Percentiles rank a stretch among this genome's conserved stretches.
phyloP scores from a whole-genome alignment of 2,113 vertebrate species.

The Rattus rattus region DNA sequence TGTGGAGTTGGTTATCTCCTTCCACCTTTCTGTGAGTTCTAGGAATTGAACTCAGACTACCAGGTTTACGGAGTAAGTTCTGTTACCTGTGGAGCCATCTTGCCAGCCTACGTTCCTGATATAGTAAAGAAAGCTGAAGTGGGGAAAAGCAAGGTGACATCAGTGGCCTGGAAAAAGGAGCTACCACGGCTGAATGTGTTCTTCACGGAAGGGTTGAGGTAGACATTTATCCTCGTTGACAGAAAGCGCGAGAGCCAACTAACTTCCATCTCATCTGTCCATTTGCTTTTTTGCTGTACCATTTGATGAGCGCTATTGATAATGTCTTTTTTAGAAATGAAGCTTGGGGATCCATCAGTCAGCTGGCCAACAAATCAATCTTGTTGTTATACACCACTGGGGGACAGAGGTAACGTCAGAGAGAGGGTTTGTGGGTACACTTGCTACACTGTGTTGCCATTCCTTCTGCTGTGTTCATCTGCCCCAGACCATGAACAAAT shows the following conservation, averaged over 20 bases:
- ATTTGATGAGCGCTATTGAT: constrained; percentile 69
- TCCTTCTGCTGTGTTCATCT: neutral
- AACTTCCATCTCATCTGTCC: constrained; percentile 57
- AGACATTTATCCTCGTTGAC: constrained; percentile 60
- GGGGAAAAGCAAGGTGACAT: neutral
- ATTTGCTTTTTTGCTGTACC: constrained; percentile 39
- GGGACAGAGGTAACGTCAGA: neutral
- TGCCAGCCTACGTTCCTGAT: neutral
- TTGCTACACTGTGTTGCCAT: neutral
- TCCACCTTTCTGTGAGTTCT: neutral
- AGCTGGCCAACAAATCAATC: constrained; percentile 23
- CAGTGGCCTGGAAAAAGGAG: constrained; percentile 20
- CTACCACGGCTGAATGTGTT: neutral
- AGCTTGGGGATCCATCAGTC: constrained; percentile 51
- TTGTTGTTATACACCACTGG: neutral
- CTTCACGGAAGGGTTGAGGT: constrained; percentile 41
- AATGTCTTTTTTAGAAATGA: constrained; percentile 65
- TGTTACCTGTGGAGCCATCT: neutral
- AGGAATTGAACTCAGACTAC: neutral
- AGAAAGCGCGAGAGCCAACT: constrained; percentile 55
- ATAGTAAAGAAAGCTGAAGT: neutral
- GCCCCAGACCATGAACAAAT: neutral
- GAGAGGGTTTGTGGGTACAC: neutral
- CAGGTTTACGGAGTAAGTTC: too few species aligned
- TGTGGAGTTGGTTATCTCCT: neutral